A percentile compares a stretch with the other conserved stretches of the same genome.
Evolutionary conservation across 2,888 invertebrate species (phyloP).

Genomic region (Chloromyia formosa): DNA sequence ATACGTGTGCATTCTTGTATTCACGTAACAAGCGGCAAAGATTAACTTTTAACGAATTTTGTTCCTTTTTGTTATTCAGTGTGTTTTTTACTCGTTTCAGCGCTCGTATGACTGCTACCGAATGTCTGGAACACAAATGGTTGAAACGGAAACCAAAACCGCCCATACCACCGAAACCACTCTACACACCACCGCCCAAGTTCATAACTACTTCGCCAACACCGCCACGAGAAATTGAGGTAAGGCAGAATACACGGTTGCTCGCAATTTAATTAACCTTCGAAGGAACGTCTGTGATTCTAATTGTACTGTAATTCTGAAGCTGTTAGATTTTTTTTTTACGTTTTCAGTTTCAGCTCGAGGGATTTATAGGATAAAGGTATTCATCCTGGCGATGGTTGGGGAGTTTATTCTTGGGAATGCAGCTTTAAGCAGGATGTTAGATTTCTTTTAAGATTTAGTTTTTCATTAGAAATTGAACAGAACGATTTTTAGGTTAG

Average conservation of each 20-base stretch:
- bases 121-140: slow-evolving; percentile 90
- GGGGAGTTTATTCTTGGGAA: too few relatives aligned
- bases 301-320: slow-evolving; percentile 24
- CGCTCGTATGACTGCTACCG: slow-evolving; percentile 82
- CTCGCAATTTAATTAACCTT: slow-evolving; percentile 33
- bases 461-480: too few relatives aligned
- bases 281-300: slow-evolving; percentile 26
- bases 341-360: too few relatives aligned
- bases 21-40: not conserved
- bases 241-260: not conserved
- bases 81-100: slow-evolving; percentile 66
- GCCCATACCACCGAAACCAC: slow-evolving; percentile 56
- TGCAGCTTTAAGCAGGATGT: too few relatives aligned
- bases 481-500: too few relatives aligned
- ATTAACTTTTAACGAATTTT: slow-evolving; percentile 34
- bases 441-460: too few relatives aligned
- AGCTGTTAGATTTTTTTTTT: not conserved
- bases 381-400: too few relatives aligned
- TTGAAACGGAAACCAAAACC: slow-evolving; percentile 69
- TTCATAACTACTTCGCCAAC: slow-evolving; percentile 60
- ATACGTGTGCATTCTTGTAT: too few relatives aligned
- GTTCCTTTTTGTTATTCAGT: slow-evolving; percentile 44
- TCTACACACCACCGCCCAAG: slow-evolving; percentile 56
- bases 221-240: slow-evolving; percentile 49
- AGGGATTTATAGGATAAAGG: too few relatives aligned